These are phyloP conservation scores for Macrotis lagotis DNA, from an alignment of 2,113 vertebrate genomes.

Conservation along the genomic window DNA sequence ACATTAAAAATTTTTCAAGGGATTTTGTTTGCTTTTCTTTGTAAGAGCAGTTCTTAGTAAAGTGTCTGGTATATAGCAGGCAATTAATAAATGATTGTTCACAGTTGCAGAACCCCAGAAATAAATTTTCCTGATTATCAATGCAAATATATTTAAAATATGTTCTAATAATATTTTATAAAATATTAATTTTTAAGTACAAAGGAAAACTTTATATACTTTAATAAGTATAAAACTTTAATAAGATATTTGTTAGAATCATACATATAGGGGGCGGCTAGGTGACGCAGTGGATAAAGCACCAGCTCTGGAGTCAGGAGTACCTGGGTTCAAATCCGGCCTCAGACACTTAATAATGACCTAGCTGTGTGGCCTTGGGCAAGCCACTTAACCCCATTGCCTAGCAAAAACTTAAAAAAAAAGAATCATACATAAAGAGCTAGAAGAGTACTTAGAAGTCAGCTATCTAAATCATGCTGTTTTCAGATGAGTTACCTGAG, in stretches of 20 bases:
- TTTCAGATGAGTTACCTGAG: background rate
- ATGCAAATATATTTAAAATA: background rate
- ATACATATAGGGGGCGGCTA: too few species aligned
- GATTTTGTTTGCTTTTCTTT: background rate
- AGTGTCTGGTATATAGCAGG: background rate
- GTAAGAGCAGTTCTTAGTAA: background rate
- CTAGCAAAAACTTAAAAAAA: too few species aligned
- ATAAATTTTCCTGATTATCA: background rate
- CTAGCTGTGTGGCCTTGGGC: too few species aligned
- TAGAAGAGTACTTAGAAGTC: background rate
- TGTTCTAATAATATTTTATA: background rate
- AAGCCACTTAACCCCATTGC: too few species aligned
- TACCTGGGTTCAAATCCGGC: too few species aligned
- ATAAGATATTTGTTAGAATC: background rate
- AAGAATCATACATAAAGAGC: too few species aligned
- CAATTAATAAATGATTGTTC: background rate
- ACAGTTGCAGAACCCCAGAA: background rate
- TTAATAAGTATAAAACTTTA: background rate
- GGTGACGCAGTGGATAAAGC: too few species aligned
- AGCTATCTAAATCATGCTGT: background rate
- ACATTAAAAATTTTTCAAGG: background rate
- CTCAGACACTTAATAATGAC: too few species aligned
- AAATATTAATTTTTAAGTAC: background rate
- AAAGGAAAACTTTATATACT: background rate
- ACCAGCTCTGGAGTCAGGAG: too few species aligned